Base-by-base conservation (phyloP, 2,113 vertebrate species). In the Heterocephalus glaber region DNA sequence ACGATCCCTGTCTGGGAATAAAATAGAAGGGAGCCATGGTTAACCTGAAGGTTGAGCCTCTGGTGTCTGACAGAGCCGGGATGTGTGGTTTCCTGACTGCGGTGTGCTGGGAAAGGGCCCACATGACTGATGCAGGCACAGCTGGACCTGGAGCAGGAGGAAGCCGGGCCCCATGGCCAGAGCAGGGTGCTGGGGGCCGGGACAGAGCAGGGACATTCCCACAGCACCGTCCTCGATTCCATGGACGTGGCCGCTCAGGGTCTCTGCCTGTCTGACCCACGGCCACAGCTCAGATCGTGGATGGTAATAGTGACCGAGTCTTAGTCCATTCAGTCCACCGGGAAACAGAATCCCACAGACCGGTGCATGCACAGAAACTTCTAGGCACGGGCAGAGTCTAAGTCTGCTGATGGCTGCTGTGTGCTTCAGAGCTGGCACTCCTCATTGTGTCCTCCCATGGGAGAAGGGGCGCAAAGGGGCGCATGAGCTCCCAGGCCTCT, bases 1-100 rank as follows among this genome's bases (percentile, higher is more conserved):
- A 94, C 49, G 17, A 95, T 26, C 92, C 98, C 98, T 96, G 98
- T 84, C 98, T 99, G 97, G 70, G 97, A 95, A 97, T 81, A 96
- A 95, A 68, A 19, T n/a, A 33, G 5, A 74, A 91, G 92, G 12
- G 7, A 7, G 76, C 90, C 82, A 52, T 16, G 79, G 13, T 44
- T 52, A 28, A 72, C 14, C 17, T 26, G 22, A 28, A 7, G 41
- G n/a, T 77, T 2, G 72, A 66, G 89, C 47, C 41, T 0, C 1
- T 0, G 47, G 26, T 16, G 4, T 28, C 30, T 5, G 8, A 0
- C 0, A 11, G 28, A 30, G 12, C 17, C 3, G 13, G 47, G 30
- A 24, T 0, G 3, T 4, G 1, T 26, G 3, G 4, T 11, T 13
- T 82, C 7, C 47, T 0, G 0, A 1, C 0, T 0, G 6, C 0